These are phyloP conservation scores for Portunus trituberculatus DNA, from an alignment of 1,140 invertebrate species.

Conservation along the genomic window DNA sequence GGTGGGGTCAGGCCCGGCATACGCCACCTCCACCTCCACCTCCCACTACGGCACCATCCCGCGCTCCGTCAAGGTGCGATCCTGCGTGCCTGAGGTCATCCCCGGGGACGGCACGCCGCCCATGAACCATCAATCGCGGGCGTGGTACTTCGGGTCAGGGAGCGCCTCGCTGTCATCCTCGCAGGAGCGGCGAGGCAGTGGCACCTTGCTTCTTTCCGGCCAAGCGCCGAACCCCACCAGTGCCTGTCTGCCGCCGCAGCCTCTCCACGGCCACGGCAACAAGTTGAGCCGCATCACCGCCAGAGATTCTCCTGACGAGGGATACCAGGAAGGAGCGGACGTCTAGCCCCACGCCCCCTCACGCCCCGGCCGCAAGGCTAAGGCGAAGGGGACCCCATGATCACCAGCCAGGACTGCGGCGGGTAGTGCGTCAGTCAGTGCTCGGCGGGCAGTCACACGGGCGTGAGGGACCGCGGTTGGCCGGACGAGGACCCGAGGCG, in stretches of 20 bases:
- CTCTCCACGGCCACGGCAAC: slow-evolving; percentile 73
- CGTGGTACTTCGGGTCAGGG: slow-evolving; percentile 62
- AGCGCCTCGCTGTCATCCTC: slow-evolving; percentile 31
- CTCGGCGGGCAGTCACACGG: not conserved
- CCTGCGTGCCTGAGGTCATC: slow-evolving; percentile 63
- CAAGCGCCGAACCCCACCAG: slow-evolving; percentile 52
- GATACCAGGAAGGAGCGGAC: slow-evolving; percentile 94
- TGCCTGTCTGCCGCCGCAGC: slow-evolving; percentile 68
- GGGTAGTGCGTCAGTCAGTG: not conserved
- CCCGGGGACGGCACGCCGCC: slow-evolving; percentile 70
- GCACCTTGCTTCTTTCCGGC: not conserved
- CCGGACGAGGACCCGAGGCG: slow-evolving; percentile 1
- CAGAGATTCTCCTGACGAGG: slow-evolving; percentile 92
- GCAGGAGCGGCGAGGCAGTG: slow-evolving; percentile 5
- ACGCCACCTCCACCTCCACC: not conserved
- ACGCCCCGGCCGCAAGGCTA: slow-evolving; percentile 1
- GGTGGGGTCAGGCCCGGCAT: slow-evolving; percentile 51
- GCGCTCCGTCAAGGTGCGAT: slow-evolving; percentile 68
- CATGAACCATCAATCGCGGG: slow-evolving; percentile 51
- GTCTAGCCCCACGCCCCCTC: slow-evolving; percentile 83
- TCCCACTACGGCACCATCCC: slow-evolving; percentile 75
- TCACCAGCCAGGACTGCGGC: not conserved
- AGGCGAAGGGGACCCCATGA: not conserved
- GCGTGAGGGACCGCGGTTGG: not conserved
- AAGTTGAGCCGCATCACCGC: slow-evolving; percentile 82